Evolutionary conservation across 2,888 invertebrate species (phyloP), one percentile per base, ranked within the genome.

Genomic region (Harmothoe impar): DNA sequence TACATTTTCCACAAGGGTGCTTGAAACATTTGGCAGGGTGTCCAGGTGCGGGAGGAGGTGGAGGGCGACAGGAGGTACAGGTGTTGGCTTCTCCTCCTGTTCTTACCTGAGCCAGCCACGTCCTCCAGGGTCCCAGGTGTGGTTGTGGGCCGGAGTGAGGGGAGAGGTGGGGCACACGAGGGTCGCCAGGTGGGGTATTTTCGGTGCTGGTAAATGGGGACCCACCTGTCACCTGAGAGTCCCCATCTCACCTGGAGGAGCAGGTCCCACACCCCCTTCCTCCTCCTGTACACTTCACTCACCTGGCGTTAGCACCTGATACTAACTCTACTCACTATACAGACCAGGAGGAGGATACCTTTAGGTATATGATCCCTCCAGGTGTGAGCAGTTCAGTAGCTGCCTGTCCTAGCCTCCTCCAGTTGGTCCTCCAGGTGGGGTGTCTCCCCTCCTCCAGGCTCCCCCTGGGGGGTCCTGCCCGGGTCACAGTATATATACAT

Each of bases 181-280:
- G 25, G 51, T 15, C 33, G 35, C 33, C 43, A 84, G 84, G 51
- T 52, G 84, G 43, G 84, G 35, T 81, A 81, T 81, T 81, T 81
- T 43, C 35, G 81, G 33, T 17, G 5, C 33, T 7, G 81, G 33
- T 35, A 35, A 35, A 23, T 35, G 81, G 81, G 81, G 81, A 81
- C 81, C 12, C 43, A 33, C 33, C 35, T 81, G 81, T 81, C 81
- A 81, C 81, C 43, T 20, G 81, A 81, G 81, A 23, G 35, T 43
- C 43, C 81, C 33, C 81, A 25, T 25, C 77, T 77, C 77, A 77
- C 77, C 77, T 77, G 77, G 20, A 29, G 25, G 77, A 29, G 77
- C 77, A 25, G 10, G 20, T 29, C 77, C 77, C 77, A 77, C 12
- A 20, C n/a, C 12, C 62, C n/a, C 62, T n/a, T 20, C 62, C 20